These are phyloP conservation scores for Synergus gifuensis DNA, from an alignment of 2,888 invertebrate genomes.

Conservation along the genomic window DNA sequence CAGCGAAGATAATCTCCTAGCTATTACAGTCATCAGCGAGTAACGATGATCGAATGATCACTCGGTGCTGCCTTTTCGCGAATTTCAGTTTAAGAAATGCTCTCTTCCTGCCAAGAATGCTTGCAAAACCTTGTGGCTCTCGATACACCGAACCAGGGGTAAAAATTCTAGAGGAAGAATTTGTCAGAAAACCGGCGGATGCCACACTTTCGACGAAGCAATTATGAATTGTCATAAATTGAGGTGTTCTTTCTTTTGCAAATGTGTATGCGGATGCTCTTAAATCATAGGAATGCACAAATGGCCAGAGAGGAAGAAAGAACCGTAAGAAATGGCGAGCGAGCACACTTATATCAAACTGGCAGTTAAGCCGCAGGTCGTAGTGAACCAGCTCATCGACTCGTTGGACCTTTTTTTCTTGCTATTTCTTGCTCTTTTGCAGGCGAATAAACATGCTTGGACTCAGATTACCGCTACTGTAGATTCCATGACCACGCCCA, in stretches of 20 bases:
- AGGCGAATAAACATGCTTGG: slow-evolving; percentile 35
- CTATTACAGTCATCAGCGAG: slow-evolving; percentile 11
- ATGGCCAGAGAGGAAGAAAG: slow-evolving; percentile 16
- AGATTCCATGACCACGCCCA: slow-evolving; percentile 41
- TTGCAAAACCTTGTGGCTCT: background rate
- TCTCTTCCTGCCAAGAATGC: slow-evolving; percentile 20
- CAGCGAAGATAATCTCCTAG: background rate
- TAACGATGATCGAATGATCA: background rate
- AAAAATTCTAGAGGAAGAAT: background rate
- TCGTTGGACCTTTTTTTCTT: slow-evolving; percentile 26
- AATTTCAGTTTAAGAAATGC: background rate
- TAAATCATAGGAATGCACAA: slow-evolving; percentile 36
- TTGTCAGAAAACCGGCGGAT: slow-evolving; percentile 17
- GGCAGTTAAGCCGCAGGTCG: slow-evolving; percentile 35
- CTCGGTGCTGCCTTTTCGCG: background rate
- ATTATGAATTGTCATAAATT: slow-evolving; percentile 37
- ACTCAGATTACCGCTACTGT: slow-evolving; percentile 36
- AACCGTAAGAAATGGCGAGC: slow-evolving; percentile 40
- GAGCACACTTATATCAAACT: slow-evolving; percentile 40
- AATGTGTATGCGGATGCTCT: slow-evolving; percentile 19
- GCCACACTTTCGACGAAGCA: slow-evolving; percentile 9
- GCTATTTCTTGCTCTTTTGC: slow-evolving; percentile 17
- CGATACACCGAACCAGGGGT: background rate
- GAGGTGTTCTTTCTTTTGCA: background rate
- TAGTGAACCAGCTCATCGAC: slow-evolving; percentile 41